A percentile compares a stretch with the other conserved stretches of the same genome.
Conservation (phyloP, 2,113 vertebrate genomes). For the Notechis scutatus region DNA sequence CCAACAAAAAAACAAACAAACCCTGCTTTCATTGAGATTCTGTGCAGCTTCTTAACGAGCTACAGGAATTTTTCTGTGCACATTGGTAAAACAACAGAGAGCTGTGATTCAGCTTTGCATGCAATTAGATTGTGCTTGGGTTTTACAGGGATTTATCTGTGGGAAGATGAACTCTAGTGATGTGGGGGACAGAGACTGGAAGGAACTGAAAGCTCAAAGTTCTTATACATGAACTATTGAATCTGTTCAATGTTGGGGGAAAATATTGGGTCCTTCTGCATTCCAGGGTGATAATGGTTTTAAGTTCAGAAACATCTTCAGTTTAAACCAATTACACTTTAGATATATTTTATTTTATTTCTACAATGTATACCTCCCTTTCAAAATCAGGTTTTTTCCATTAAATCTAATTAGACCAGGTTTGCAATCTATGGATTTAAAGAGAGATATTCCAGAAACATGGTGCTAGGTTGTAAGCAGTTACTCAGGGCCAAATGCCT, state of each 20-base stretch:
- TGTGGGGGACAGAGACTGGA: not conserved
- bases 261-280: not conserved
- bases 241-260: not conserved
- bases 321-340: not conserved
- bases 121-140: not conserved
- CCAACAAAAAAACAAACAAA: not conserved
- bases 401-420: not conserved
- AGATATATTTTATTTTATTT: not conserved
- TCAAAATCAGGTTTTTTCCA: not conserved
- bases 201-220: not conserved
- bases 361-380: not conserved
- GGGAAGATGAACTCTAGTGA: not conserved
- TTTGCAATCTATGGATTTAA: not conserved
- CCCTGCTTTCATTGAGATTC: not conserved
- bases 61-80: not conserved
- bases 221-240: not conserved
- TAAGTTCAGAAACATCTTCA: not conserved
- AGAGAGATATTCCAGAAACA: not conserved
- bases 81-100: not conserved
- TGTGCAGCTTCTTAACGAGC: not conserved
- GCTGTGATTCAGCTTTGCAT: not conserved
- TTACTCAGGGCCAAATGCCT: not conserved
- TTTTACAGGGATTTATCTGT: not conserved
- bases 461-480: not conserved
- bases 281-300: not conserved